Evolutionary conservation across 2,888 invertebrate genomes (phyloP), one percentile per base, ranked within the genome.

Genomic region (Muschampia plurimacula): DNA sequence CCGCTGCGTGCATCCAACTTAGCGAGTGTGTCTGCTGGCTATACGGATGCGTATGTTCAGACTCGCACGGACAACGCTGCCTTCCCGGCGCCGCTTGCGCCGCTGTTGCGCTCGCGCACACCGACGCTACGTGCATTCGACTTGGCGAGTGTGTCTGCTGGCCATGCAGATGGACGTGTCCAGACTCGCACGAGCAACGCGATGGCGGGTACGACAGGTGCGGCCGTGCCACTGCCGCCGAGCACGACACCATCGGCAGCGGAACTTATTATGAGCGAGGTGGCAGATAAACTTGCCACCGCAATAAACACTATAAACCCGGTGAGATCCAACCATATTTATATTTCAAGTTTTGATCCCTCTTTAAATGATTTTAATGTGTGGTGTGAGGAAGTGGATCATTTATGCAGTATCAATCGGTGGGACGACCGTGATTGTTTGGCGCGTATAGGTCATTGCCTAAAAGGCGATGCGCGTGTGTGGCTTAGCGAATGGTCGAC

Each of bases 281-380:
- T 49, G 5, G 49, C 49, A n/a, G 49, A 49, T 49, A 49, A 49
- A n/a, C 49, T 49, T n/a, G 49, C 49, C 5, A 49, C n/a, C n/a
- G 49, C 49, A 5, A 49, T 49, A 49, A n/a, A 49, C n/a, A n/a
- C 49, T n/a, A 49, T 49, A 49, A 49, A 49, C n/a, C 49, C 49
- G 49, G 49, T 49, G n/a, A 49, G 49, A 49, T n/a, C 49, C n/a
- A 49, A n/a, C 49, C 49, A 49, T 49, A n/a, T 49, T 49, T 49
- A 49, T 49, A n/a, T 49, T 49, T 49, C 49, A 2, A 49, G n/a
- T n/a, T 49, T 49, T 49, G 49, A 49, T n/a, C 49, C 49, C n/a
- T 49, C 49, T n/a, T 49, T 49, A n/a, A 49, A 49, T 49, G n/a
- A 49, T n/a, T 49, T 49, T 49, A n/a, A 6, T 49, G 49, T 49